Evolutionary conservation across 2,797 vertebrate species (phyloP).

Genomic region (Chaetodon trifasciatus): DNA sequence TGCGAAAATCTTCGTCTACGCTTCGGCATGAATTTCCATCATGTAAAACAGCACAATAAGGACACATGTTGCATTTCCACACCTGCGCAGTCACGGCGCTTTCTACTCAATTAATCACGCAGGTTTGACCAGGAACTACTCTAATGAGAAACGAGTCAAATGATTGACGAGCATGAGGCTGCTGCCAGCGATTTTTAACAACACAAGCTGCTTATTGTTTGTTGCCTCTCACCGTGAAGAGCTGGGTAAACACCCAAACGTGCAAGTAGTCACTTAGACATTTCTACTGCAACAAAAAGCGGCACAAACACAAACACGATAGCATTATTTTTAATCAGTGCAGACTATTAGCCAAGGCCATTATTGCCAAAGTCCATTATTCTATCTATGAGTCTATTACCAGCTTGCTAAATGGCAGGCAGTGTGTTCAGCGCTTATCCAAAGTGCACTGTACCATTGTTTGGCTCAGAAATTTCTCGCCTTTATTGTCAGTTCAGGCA

Average conservation of each 20-base stretch:
- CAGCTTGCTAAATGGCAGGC: conserved; percentile 81
- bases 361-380: conserved; percentile 81
- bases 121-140: conserved; percentile 77
- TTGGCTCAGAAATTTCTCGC: conserved; percentile 82
- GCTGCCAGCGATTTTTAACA: conserved; percentile 73
- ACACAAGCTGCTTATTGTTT: conserved; percentile 79
- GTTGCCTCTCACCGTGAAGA: conserved; percentile 74
- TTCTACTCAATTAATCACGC: conserved; percentile 76
- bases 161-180: conserved; percentile 76
- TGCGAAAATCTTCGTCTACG: rapidly evolving
- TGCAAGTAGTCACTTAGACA: conserved; percentile 59
- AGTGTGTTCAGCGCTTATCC: conserved; percentile 80
- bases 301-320: conserved; percentile 59
- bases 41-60: conserved; percentile 11
- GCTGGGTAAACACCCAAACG: conserved; percentile 68
- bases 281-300: conserved; percentile 53
- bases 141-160: conserved; percentile 78
- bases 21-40: conserved; percentile 7
- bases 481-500: conserved; percentile 85
- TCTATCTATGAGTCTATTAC: conserved; percentile 79
- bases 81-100: conserved; percentile 69
- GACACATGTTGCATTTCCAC: conserved; percentile 75
- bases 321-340: conserved; percentile 81
- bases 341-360: conserved; percentile 75
- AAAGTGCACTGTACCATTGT: conserved; percentile 86